Evolutionary conservation across 2,888 invertebrate genomes (phyloP), one percentile per base, ranked within the genome.

Genomic region (Blera fallax): DNA sequence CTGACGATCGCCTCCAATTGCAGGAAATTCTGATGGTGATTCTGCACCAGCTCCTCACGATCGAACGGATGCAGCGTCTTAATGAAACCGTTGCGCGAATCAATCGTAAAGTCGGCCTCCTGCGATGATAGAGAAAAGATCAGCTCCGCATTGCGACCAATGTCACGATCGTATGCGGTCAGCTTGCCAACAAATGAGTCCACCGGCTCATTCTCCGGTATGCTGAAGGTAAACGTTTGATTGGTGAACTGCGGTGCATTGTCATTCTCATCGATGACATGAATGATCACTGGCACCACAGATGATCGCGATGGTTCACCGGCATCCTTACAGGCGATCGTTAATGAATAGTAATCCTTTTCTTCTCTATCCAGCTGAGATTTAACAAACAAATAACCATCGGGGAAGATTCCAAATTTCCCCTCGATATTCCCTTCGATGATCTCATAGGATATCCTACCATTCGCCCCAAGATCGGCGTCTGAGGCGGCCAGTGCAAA

Each of bases 201-300:
- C 0, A 96, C 94, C 0, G 96, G 96, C 87, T 97, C 96, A 91
- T 98, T 97, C 93, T 98, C 98, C 67, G 96, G 95, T 16, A 99
- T 95, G 91, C 95, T 96, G 90, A 98, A 98, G 79, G 96, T 95
- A 92, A 99, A 99, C 14, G 97, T 97, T 32, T 95, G 94, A 89
- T 98, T 97, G 2, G 96, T 95, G 92, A 99, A 99, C 90, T 96
- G 95, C 0, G 99, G 99, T 32, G 96, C 95, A 91, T 98, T 98
- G 92, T 99, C 99, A 92, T 99, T 99, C 93, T 98, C 98, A 92
- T 99, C 99, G 84, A 98, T 95, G 21, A 99, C 95, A 90, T 98
- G 97, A 85, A 99, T 96, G 16, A 98, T 97, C 1, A 99, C 96
- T 6, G 98, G 97, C 2, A 98, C 98, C 60, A 96, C 94, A 0